phyloP scores from a whole-genome alignment of 2,888 invertebrate species.

The Neria commutata region DNA sequence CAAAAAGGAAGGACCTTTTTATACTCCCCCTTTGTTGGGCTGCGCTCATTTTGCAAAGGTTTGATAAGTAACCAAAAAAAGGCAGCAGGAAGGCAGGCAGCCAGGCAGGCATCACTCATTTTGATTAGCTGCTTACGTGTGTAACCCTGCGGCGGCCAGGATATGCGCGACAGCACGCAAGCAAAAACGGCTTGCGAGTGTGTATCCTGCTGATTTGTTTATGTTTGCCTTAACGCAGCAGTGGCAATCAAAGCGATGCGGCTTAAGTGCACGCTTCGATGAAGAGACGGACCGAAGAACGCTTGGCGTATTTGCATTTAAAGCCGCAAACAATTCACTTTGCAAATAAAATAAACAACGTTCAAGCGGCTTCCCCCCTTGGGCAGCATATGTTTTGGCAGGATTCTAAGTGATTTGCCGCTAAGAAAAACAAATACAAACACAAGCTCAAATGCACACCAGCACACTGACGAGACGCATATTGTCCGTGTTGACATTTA shows the following conservation, averaged over 20 bases:
- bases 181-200: background rate
- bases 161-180: no score
- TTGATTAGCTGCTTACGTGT: no score
- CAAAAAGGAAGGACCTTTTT: background rate
- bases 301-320: constrained; percentile 6
- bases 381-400: no score
- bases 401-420: no score
- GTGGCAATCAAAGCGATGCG: background rate
- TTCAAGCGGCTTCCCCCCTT: no score
- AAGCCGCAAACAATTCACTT: background rate
- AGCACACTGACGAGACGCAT: no score
- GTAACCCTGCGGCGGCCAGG: no score
- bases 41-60: background rate
- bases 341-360: no score
- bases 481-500: constrained; percentile 7
- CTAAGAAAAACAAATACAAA: no score
- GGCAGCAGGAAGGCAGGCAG: background rate
- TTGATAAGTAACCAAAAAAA: background rate
- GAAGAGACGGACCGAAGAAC: no score
- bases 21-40: background rate
- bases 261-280: no score
- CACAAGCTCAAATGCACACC: no score
- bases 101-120: background rate
- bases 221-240: background rate
- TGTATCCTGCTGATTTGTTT: constrained; percentile 3